Evolutionary conservation across 2,888 invertebrate species (phyloP).

Genomic region (Pasiphila rectangulata): DNA sequence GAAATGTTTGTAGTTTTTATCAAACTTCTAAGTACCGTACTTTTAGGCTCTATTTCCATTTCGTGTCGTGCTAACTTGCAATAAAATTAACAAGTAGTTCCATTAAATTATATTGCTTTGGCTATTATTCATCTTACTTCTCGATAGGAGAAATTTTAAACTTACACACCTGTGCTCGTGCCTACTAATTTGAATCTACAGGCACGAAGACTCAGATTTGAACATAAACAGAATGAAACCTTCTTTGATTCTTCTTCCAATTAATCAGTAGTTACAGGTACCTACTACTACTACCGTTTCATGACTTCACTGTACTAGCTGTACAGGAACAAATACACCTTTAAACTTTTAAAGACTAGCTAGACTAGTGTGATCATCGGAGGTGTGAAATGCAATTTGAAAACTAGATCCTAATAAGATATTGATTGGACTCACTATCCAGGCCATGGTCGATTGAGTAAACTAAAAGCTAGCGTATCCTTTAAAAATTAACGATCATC

Average conservation of each 20-base stretch:
- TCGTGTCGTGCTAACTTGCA: slow-evolving; percentile 6
- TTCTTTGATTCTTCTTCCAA: no score
- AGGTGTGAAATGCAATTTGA: not conserved
- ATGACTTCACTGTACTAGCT: no score
- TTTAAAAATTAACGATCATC: slow-evolving; percentile 80
- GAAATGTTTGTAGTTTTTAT: slow-evolving; percentile 5
- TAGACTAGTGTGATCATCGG: not conserved
- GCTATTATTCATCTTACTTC: not conserved
- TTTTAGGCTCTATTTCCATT: slow-evolving; percentile 8
- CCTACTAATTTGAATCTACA: no score
- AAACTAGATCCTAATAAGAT: slow-evolving; percentile 9
- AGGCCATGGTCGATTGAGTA: slow-evolving; percentile 22
- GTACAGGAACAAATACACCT: no score
- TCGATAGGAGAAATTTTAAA: not conserved
- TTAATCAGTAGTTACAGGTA: no score
- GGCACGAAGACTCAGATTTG: no score
- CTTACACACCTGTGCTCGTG: no score
- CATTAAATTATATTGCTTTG: slow-evolving; percentile 6
- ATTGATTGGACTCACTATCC: not conserved
- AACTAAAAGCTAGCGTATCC: slow-evolving; percentile 57
- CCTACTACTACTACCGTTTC: not conserved
- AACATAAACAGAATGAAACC: no score
- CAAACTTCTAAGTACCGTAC: not conserved
- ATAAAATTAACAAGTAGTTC: slow-evolving; percentile 3
- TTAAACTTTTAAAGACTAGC: no score